These are phyloP conservation scores for Hymenochirus boettgeri DNA, from an alignment of 2,113 vertebrate genomes.

Conservation along the genomic window DNA sequence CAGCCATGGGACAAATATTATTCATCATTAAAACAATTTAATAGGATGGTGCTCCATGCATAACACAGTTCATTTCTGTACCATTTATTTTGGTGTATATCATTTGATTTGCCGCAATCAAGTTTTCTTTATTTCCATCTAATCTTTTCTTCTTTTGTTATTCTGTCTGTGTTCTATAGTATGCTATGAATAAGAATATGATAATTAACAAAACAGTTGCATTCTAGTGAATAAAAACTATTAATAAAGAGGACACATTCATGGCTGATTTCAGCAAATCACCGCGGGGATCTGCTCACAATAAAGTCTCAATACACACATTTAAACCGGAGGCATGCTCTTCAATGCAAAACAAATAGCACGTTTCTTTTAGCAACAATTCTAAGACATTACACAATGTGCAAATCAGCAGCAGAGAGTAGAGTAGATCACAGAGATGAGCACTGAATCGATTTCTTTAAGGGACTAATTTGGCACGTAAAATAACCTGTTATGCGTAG, in stretches of 20 bases:
- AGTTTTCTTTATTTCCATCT: not conserved
- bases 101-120: slow-evolving; percentile 31
- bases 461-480: not conserved
- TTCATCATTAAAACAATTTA: too few relatives aligned
- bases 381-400: slow-evolving; percentile 45
- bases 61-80: not conserved
- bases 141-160: slow-evolving; percentile 45
- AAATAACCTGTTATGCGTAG: too few relatives aligned
- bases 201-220: slow-evolving; percentile 45
- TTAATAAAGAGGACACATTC: slow-evolving; percentile 46
- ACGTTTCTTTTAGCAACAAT: slow-evolving; percentile 48
- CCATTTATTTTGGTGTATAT: slow-evolving; percentile 23
- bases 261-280: slow-evolving; percentile 46
- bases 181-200: slow-evolving; percentile 43
- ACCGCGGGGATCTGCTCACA: slow-evolving; percentile 40
- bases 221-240: slow-evolving; percentile 45
- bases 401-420: slow-evolving; percentile 45
- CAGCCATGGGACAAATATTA: not conserved
- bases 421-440: not conserved
- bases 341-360: slow-evolving; percentile 46
- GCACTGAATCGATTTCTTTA: slow-evolving; percentile 1
- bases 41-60: too few relatives aligned
- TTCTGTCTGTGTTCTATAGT: slow-evolving; percentile 41
- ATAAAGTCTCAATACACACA: not conserved
- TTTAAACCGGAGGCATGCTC: slow-evolving; percentile 39